Evolutionary conservation across 2,113 vertebrate genomes (phyloP).

Genomic region (Calidris pygmaea): DNA sequence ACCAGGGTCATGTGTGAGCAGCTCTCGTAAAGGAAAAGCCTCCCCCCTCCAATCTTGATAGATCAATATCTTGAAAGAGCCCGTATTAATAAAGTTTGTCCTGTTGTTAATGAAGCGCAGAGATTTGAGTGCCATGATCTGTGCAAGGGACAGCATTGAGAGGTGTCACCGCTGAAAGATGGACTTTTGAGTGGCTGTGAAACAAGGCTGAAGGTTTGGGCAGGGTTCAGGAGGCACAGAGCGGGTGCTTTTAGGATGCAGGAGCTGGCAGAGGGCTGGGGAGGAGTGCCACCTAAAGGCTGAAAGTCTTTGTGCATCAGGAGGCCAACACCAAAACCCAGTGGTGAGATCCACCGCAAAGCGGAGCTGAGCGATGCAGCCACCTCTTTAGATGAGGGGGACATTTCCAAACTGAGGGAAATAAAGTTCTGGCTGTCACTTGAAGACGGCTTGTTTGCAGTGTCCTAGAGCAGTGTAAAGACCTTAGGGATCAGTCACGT

Average conservation of each 20-base stretch:
- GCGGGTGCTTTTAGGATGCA: neutral
- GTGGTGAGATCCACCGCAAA: fast-evolving
- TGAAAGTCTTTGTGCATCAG: neutral
- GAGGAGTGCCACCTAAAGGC: slow-evolving; percentile 10
- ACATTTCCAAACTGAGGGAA: neutral
- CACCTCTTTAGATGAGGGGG: neutral
- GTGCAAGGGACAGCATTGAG: neutral
- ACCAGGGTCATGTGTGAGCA: neutral
- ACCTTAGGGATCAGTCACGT: neutral
- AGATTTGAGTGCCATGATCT: neutral
- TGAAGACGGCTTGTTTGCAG: neutral
- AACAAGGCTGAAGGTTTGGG: neutral
- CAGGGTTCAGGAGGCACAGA: neutral
- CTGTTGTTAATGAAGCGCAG: neutral
- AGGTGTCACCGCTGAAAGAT: neutral
- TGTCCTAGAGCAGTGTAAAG: too few species aligned
- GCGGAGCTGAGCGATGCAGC: neutral
- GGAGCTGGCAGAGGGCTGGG: neutral
- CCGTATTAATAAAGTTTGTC: neutral
- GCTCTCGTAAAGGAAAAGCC: neutral
- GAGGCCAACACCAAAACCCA: neutral
- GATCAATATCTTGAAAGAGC: neutral
- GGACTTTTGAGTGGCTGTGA: neutral
- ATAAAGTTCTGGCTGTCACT: neutral
- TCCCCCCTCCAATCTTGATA: too few species aligned